phyloP scores from a whole-genome alignment of 2,797 vertebrate genomes.

The Hirundo rustica region DNA sequence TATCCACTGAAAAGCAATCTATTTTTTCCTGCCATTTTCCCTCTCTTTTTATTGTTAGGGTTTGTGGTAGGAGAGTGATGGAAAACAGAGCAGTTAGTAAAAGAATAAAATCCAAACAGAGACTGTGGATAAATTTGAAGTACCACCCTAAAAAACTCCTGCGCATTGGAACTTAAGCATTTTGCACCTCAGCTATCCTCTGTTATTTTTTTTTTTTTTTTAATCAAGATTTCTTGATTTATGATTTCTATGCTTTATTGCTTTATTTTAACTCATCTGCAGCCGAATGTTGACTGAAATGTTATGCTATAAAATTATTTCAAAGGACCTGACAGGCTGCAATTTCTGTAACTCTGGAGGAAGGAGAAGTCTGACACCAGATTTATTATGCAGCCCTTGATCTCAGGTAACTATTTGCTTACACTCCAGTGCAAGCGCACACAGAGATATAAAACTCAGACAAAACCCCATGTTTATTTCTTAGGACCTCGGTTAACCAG shows the following conservation, averaged over 20 bases:
- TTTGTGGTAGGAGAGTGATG: background rate
- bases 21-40: background rate
- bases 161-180: background rate
- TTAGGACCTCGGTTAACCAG: background rate
- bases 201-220: background rate
- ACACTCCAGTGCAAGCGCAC: background rate
- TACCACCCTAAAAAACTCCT: background rate
- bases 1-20: slow-evolving; percentile 57
- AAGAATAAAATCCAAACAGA: background rate
- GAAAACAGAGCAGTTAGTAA: background rate
- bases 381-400: background rate
- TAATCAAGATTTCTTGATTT: slow-evolving; percentile 30
- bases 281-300: slow-evolving; percentile 18
- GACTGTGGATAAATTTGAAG: background rate
- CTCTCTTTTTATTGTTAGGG: background rate
- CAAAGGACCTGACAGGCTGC: background rate
- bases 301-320: background rate
- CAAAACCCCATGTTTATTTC: background rate
- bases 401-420: slow-evolving; percentile 3
- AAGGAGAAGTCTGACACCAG: background rate
- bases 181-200: background rate
- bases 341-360: background rate
- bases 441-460: background rate
- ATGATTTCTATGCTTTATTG: slow-evolving; percentile 35
- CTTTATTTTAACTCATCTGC: slow-evolving; percentile 1